phyloP scores from a whole-genome alignment of 2,797 vertebrate genomes.

The Manis pentadactyla region DNA sequence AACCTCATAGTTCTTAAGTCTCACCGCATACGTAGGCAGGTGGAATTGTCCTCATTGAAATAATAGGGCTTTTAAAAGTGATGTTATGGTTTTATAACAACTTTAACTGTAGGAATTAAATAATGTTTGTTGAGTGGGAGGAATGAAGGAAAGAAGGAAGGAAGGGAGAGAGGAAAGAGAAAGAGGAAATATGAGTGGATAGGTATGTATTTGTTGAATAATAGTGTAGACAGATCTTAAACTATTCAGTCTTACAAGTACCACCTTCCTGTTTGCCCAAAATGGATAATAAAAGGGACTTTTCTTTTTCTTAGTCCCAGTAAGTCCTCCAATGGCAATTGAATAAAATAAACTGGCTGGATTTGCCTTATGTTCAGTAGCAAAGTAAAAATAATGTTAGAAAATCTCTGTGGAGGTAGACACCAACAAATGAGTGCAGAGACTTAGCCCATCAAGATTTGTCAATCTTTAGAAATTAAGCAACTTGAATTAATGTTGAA shows the following conservation, averaged over 20 bases:
- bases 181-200: not conserved
- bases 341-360: conserved; percentile 20
- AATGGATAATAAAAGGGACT: not conserved
- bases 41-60: not conserved
- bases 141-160: not conserved
- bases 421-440: not conserved
- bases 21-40: not conserved
- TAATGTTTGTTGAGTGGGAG: not conserved
- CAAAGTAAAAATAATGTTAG: conserved; percentile 21
- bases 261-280: not conserved
- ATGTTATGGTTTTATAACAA: not conserved
- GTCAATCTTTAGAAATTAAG: not conserved
- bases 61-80: not conserved
- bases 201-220: not conserved
- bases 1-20: not conserved
- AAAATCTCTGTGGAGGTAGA: conserved; percentile 4
- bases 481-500: not conserved
- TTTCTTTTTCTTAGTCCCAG: not conserved
- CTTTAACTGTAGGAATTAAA: not conserved
- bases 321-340: not conserved
- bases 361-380: not conserved
- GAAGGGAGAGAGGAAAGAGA: not conserved
- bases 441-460: not conserved
- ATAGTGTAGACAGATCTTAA: not conserved
- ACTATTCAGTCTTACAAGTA: not conserved